phyloP scores from a whole-genome alignment of 37 sponge, comb jelly and placozoan genomes.

The Geodia barretti region DNA sequence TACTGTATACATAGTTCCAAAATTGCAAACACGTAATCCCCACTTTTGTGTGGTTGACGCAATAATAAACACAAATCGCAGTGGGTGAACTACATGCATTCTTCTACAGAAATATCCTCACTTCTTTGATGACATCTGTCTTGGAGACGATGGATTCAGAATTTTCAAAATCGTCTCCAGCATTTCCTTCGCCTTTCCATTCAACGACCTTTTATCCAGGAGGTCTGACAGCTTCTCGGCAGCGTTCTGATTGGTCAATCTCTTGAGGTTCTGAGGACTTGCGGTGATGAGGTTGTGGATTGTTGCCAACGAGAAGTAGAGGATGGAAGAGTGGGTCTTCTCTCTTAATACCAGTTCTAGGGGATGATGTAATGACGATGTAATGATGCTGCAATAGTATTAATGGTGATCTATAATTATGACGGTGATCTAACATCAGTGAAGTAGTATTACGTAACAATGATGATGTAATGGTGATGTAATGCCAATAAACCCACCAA shows the following conservation, averaged over 20 bases:
- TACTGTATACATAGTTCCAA: too few species aligned
- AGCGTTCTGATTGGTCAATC: not conserved
- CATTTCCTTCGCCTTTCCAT: not conserved
- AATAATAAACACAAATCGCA: too few species aligned
- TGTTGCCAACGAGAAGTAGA: not conserved
- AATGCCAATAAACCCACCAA: conserved; percentile 2
- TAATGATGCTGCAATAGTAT: too few species aligned
- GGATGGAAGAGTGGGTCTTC: not conserved
- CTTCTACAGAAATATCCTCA: too few species aligned
- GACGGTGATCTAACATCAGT: too few species aligned
- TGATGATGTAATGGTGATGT: not conserved
- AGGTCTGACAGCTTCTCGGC: not conserved
- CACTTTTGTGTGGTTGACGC: too few species aligned
- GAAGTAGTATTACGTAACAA: too few species aligned
- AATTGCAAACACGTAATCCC: too few species aligned
- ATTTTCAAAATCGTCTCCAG: not conserved
- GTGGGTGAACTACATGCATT: too few species aligned
- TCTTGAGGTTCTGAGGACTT: not conserved
- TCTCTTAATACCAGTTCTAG: not conserved
- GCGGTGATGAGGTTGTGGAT: not conserved
- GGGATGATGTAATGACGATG: not conserved
- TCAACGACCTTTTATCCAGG: not conserved
- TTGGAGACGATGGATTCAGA: not conserved
- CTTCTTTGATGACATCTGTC: too few species aligned
- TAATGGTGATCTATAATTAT: too few species aligned